These are phyloP conservation scores for Boloria euphrosyne DNA, from an alignment of 2,888 invertebrate genomes.

Conservation along the genomic window DNA sequence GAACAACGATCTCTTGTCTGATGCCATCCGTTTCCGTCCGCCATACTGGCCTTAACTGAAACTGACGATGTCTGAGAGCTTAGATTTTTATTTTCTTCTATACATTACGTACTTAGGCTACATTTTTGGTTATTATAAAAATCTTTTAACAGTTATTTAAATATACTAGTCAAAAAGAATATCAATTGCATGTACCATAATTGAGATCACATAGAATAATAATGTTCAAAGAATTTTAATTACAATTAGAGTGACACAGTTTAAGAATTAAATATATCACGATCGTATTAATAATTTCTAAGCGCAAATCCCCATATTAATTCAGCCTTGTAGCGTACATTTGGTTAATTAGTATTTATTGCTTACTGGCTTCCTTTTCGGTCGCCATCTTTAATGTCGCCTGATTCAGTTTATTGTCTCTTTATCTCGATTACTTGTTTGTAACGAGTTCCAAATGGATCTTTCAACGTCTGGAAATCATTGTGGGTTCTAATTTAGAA, in stretches of 20 bases:
- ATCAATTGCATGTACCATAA: not conserved
- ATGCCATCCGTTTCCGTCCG: constrained; percentile 64
- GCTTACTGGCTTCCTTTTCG: constrained; percentile 44
- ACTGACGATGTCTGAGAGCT: constrained; percentile 33
- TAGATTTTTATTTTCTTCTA: constrained; percentile 30
- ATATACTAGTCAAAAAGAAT: too few relatives aligned
- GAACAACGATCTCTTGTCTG: constrained; percentile 74
- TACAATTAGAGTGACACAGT: constrained; percentile 3
- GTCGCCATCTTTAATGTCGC: constrained; percentile 40
- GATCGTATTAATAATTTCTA: constrained; percentile 50
- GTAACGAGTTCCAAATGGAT: constrained; percentile 23
- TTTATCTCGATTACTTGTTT: constrained; percentile 31
- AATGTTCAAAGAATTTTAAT: not conserved
- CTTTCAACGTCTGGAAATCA: constrained; percentile 21
- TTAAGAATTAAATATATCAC: constrained; percentile 19
- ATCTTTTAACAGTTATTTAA: too few relatives aligned
- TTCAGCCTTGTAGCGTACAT: constrained; percentile 68
- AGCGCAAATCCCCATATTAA: constrained; percentile 69
- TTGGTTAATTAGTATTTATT: constrained; percentile 67
- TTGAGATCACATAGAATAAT: too few relatives aligned
- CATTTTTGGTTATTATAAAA: not conserved
- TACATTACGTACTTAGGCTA: constrained; percentile 21
- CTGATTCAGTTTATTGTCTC: constrained; percentile 39
- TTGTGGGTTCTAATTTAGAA: constrained; percentile 8
- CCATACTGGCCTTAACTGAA: constrained; percentile 49